A percentile compares a stretch with the other conserved stretches of the same genome.
Evolutionary conservation across 1,140 invertebrate species (phyloP).

Genomic region (Choristoneura fumiferana): DNA sequence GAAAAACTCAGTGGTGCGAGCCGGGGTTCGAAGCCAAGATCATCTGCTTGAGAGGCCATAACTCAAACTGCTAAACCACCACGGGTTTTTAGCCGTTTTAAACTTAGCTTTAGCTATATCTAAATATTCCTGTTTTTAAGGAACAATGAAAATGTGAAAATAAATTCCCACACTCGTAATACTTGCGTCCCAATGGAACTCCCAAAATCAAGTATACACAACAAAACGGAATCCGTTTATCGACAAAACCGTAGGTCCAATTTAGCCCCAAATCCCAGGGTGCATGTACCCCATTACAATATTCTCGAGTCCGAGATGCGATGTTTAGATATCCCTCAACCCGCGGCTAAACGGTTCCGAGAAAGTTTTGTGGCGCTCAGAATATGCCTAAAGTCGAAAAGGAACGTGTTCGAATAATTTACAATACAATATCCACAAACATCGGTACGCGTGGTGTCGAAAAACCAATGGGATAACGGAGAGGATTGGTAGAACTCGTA

Average conservation of each 20-base stretch:
- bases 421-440: no score
- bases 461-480: no score
- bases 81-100: no score
- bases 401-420: no score
- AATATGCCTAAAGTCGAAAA: not conserved
- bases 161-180: not conserved
- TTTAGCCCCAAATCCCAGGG: not conserved
- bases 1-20: no score
- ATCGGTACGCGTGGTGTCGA: no score
- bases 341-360: not conserved
- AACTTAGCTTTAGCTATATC: no score
- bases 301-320: slow-evolving; percentile 5
- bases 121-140: no score
- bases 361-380: not conserved
- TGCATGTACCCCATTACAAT: slow-evolving; percentile 3
- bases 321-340: slow-evolving; percentile 2
- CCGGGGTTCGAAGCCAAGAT: no score
- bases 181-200: not conserved
- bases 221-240: slow-evolving; percentile 9
- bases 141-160: not conserved
- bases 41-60: no score
- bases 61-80: no score
- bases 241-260: not conserved
- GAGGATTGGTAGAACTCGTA: no score
- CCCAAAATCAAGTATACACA: not conserved